Evolutionary conservation across 2,888 invertebrate species (phyloP), one percentile per base, ranked within the genome.

Genomic region (Caenorhabditis doughertyi): DNA sequence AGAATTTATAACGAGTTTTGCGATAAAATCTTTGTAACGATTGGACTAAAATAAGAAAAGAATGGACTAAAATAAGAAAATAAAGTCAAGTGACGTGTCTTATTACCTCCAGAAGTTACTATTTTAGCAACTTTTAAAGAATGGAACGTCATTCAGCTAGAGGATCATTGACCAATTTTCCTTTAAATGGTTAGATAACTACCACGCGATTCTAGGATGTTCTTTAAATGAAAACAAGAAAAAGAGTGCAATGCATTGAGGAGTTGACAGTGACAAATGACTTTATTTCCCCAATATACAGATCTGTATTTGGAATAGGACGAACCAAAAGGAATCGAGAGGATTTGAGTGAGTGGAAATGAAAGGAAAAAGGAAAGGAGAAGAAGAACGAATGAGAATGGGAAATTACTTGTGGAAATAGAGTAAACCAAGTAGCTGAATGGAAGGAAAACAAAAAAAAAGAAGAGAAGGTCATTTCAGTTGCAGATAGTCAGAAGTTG

Each of bases 201-300:
- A 23, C 29, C 32, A 51, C 49, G 53, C 23, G 47, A 49, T n/a
- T n/a, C n/a, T n/a, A n/a, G 27, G 49, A 58, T 68, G 74, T 71
- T 71, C 70, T 58, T 58, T 29, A 29, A 18, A 42, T 18, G 47
- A 29, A 62, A 25, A 27, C 47, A 16, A 47, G 44, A 23, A 67
- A 39, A n/a, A 76, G 21, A 67, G 74, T 64, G 73, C 58, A 81
- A 73, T 74, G 74, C 60, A 81, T 71, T 42, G 35, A 56, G 55
- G 70, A 79, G 71, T 71, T 56, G 71, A 58, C 79, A 71, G 25
- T 79, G 70, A 71, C 58, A 13, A 56, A 79, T 79, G 70, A 7
- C 21, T 51, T 67, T 13, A 16, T 16, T 11, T 32, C 32, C 39
- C 35, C 56, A 7, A 32, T 62, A 29, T 44, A 47, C 49, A 47